Conservation (phyloP, 2,113 vertebrate genomes). For the Hippolais icterina region DNA sequence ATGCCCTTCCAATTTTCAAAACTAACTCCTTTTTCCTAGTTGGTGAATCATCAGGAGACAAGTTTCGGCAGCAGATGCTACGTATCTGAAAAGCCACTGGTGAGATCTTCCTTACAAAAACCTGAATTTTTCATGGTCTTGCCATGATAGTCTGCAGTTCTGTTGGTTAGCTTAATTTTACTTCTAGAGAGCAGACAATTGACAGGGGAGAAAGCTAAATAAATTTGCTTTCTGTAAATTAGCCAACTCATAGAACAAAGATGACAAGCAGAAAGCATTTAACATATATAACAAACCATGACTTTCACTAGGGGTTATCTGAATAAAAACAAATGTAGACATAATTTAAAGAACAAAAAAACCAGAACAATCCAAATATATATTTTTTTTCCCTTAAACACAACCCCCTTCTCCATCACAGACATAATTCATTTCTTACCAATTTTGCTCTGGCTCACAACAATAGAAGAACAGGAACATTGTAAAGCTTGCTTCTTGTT, state of each 20-base stretch:
- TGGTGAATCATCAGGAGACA: neutral
- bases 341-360: constrained; percentile 20
- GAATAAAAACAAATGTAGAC: constrained; percentile 19
- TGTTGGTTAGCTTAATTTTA: neutral
- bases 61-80: neutral
- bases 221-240: neutral
- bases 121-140: neutral
- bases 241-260: neutral
- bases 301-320: constrained; percentile 25
- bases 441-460: neutral
- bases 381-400: neutral
- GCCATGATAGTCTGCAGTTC: neutral
- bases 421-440: neutral
- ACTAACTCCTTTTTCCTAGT: neutral
- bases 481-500: neutral
- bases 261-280: neutral
- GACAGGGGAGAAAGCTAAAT: neutral
- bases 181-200: neutral
- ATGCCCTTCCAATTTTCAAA: neutral
- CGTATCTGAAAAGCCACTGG: neutral
- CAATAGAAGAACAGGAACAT: neutral
- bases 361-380: neutral
- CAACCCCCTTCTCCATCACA: neutral
- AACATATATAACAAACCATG: neutral
- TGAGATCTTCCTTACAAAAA: neutral